Evolutionary conservation across 37 sponge, comb jelly and placozoan genomes (phyloP), one percentile per base, ranked within the genome.

Genomic region (Tethya wilhelma): DNA sequence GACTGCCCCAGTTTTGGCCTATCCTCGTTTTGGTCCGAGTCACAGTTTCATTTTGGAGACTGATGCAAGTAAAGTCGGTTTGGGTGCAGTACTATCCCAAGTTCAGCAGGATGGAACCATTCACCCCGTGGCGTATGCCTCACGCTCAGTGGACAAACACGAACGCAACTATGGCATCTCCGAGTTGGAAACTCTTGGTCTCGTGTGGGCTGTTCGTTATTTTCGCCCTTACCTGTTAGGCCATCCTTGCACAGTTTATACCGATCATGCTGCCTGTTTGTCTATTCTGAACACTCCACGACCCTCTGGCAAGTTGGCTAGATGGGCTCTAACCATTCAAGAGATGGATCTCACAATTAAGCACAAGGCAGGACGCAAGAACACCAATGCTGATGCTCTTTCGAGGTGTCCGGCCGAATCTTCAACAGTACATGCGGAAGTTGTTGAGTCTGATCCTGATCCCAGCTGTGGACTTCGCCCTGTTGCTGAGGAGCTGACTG

Each of bases 161-260:
- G 56, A 73, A 36, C 77, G 67, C 58, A 83, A 89, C 57, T 89
- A 83, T 32, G 73, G 90, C 22, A 83, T 89, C 38, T 75, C 90
- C 4, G 84, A 89, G 55, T 58, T 89, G 7, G 90, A 89, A 41
- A 83, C 90, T 25, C 73, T 89, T 23, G 90, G 74, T 34, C 57
- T 75, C 22, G 58, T 73, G 11, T 56, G 74, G 74, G 64, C 76
- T 59, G 64, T 75, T 29, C 42, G 40, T 9, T 80, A 76, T 39
- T 82, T 66, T 60, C 83, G 53, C n/a, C 44, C 63, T 22, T 83
- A 83, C 43, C 79, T 89, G 30, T 42, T 69, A 28, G 77, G 77
- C 6, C 70, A 84, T 44, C 58, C 41, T 6, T 77, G 77, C 38
- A 64, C 38, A 11, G 82, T 87, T 11, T 81, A 69, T 64, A 87